Evolutionary conservation across 2,113 vertebrate species (phyloP), one percentile per base, ranked within the genome.

Genomic region (Progne subis): DNA sequence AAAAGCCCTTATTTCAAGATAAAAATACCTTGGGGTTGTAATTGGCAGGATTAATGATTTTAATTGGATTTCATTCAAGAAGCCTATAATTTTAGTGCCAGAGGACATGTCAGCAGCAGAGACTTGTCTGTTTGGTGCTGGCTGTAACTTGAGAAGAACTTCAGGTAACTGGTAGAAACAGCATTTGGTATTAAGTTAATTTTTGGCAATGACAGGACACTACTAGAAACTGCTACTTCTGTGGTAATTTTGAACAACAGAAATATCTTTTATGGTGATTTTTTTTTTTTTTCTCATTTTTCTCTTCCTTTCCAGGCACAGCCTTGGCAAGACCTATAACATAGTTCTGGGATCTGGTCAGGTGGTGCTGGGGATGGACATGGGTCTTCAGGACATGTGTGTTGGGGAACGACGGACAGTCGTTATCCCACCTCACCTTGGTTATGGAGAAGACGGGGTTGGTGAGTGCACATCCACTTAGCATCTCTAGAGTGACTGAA

Each of bases 321-420:
- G 96, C 75, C 99, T 99, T 96, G 99, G 98, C 76, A 99, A 99
- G 96, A 99, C 99, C 0, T 99, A 99, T 83, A 98, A 99, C 96
- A 98, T 99, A 11, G 99, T 99, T 20, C 95, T 99, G 97, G 99
- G 99, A 17, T 98, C 98, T 20, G 99, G 99, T 29, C 99, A 99
- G 90, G 98, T 99, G 9, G 99, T 99, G 46, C 37, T 98, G 46
- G 99, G 99, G 14, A 99, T 99, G 99, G 99, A 99, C 95, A 98
- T 99, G 46, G 99, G 99, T 14, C 98, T 99, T 46, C 83, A 98
- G 80, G 98, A 98, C 84, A 99, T 99, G 99, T 99, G 99, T 28
- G 98, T 99, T 1, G 99, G 99, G 53, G 99, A 99, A 83, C 99
- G 97, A 57, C 98, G 99, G 7, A 98, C 96, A 1, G 96, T 99